Percentiles rank a stretch among this genome's conserved stretches.
Conservation (phyloP, 2,888 invertebrate genomes). For the Orgyia antiqua region DNA sequence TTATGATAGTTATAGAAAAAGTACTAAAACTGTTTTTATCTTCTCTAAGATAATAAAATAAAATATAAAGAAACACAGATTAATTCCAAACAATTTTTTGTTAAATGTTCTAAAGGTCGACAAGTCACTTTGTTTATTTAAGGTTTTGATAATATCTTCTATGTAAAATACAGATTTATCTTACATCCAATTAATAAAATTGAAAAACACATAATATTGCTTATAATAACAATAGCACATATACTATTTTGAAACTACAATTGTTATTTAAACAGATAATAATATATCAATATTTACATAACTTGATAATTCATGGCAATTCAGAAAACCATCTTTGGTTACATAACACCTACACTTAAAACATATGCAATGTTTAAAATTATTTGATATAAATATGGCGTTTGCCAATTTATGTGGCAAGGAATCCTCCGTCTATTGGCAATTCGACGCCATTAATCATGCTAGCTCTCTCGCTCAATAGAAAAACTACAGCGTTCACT, state of each 20-base stretch:
- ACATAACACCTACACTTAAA: constrained; percentile 17
- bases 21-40: too few species aligned
- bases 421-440: constrained; percentile 90
- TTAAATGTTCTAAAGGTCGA: too few species aligned
- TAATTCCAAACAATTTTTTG: too few species aligned
- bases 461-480: constrained; percentile 85
- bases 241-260: constrained; percentile 3
- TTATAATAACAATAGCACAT: constrained; percentile 2
- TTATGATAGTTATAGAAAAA: too few species aligned
- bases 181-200: too few species aligned
- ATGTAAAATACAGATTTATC: too few species aligned
- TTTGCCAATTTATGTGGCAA: constrained; percentile 60
- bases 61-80: too few species aligned
- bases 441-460: constrained; percentile 89
- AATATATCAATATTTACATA: constrained; percentile 17
- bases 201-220: neutral
- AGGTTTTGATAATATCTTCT: too few species aligned
- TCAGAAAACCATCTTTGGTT: constrained; percentile 26
- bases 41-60: too few species aligned
- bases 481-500: constrained; percentile 86
- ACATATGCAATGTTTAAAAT: constrained; percentile 21
- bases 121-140: too few species aligned
- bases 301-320: constrained; percentile 20
- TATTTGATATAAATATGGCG: neutral
- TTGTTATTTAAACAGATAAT: constrained; percentile 12